Percentiles rank a stretch among this genome's conserved stretches.
These are phyloP conservation scores for Mythimna vitellina DNA, from an alignment of 2,888 invertebrate species.

Conservation along the genomic window DNA sequence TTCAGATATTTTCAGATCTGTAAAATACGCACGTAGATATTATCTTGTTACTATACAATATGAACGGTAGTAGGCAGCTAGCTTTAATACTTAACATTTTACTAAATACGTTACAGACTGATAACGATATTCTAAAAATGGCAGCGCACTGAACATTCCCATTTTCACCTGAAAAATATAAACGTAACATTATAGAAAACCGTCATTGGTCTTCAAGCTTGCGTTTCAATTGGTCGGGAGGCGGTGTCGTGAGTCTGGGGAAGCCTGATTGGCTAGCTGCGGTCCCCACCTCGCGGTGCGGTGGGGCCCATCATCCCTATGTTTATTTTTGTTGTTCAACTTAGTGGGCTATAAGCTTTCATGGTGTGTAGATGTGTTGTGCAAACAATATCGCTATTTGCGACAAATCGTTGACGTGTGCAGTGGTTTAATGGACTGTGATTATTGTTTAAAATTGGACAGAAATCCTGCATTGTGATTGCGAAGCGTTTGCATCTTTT, in stretches of 20 bases:
- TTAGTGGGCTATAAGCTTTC: conserved; percentile 87
- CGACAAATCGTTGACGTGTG: conserved; percentile 50
- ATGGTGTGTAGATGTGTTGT: conserved; percentile 74
- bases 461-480: conserved; percentile 71
- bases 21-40: neutral
- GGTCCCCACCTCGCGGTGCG: conserved; percentile 72
- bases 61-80: conserved; percentile 1
- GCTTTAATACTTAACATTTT: conserved; percentile 19
- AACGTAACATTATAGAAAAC: conserved; percentile 64
- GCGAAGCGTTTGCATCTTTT: conserved; percentile 70
- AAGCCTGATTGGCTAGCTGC: conserved; percentile 73
- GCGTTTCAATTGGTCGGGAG: conserved; percentile 79
- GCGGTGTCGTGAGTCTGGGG: conserved; percentile 72
- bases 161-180: conserved; percentile 81
- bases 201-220: conserved; percentile 75
- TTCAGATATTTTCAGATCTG: neutral
- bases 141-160: conserved; percentile 78
- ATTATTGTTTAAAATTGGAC: conserved; percentile 60
- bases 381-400: conserved; percentile 55
- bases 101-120: conserved; percentile 52
- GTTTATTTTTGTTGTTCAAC: conserved; percentile 88
- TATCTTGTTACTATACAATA: conserved; percentile 1
- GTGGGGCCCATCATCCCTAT: conserved; percentile 86
- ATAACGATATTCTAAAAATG: conserved; percentile 68
- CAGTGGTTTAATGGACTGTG: conserved; percentile 73